Conservation (phyloP, 1,140 invertebrate genomes). For the Trachelipus rathkii region DNA sequence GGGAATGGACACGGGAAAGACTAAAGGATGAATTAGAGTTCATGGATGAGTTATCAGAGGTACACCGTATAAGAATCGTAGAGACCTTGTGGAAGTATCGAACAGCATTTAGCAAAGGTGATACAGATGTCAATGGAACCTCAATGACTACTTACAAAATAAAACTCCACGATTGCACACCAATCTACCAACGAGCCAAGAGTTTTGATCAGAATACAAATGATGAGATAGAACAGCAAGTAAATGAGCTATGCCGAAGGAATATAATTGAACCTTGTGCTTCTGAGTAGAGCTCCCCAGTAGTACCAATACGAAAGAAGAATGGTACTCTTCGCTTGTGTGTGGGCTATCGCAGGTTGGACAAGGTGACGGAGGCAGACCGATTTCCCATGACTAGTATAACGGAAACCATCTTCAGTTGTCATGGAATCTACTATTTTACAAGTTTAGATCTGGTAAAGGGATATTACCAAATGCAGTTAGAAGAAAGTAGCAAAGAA, state of each 20-base stretch:
- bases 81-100: not conserved
- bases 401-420: slow-evolving; percentile 48
- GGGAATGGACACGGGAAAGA: too few species aligned
- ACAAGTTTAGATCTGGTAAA: slow-evolving; percentile 47
- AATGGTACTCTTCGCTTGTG: slow-evolving; percentile 53
- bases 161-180: slow-evolving; percentile 3
- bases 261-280: slow-evolving; percentile 54
- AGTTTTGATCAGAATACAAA: not conserved
- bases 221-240: slow-evolving; percentile 1
- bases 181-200: slow-evolving; percentile 17
- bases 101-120: not conserved
- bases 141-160: slow-evolving; percentile 45
- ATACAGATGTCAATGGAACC: slow-evolving; percentile 36
- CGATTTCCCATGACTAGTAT: slow-evolving; percentile 51
- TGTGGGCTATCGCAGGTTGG: slow-evolving; percentile 54
- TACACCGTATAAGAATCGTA: not conserved
- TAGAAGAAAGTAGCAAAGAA: slow-evolving; percentile 29
- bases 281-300: slow-evolving; percentile 53
- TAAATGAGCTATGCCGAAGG: slow-evolving; percentile 43
- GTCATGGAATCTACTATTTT: slow-evolving; percentile 46
- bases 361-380: slow-evolving; percentile 49
- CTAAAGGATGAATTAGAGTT: too few species aligned
- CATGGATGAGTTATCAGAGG: not conserved
- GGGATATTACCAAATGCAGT: slow-evolving; percentile 49
- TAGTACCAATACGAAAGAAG: slow-evolving; percentile 56